Evolutionary conservation across 2,888 invertebrate genomes (phyloP), one percentile per base, ranked within the genome.

Genomic region (Zaprionus obscuricornis): DNA sequence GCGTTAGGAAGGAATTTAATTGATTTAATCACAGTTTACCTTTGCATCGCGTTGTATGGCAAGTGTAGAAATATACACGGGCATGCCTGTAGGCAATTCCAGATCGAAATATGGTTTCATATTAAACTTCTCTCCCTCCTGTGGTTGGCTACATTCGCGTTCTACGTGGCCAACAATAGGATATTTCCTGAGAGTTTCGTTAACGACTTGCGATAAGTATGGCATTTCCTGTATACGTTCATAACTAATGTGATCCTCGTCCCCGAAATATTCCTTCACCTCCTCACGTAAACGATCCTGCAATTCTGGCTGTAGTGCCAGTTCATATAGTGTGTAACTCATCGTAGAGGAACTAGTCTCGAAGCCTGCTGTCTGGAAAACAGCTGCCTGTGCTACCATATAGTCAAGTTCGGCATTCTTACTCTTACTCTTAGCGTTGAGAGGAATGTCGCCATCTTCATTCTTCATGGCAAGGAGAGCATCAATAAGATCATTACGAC

Each of bases 281-380:
- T 91, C 91, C 8, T 85, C 47, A 2, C 89, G 76, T 4, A 91
- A 64, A 39, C 83, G 85, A 1, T 87, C 70, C 60, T 91, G 91
- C 2, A 90, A 47, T 0, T 88, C 86, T 1, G 66, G 86, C 26
- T 90, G 74, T 11, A 73, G 71, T 0, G 90, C 87, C 10, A 91
- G 56, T 58, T 90, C 88, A 62, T 87, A 88, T 24, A 90, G 85
- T 2, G 86, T 83, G 49, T 90, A 85, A 0, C 90, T 87, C 58
- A 90, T 89, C 0, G 90, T 87, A 88, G 2, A 79, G 64, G 74
- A 90, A 34, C 81, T 66, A 1, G 87, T 85, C 49, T 88, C 87
- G 50, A 79, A 87, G 3, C 86, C 87, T 3, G 85, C 88, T 1
- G 76, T 47, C 34, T 87, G 88, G 55, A 88, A 88, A 6, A 77